phyloP scores from a whole-genome alignment of 2,888 invertebrate genomes.

The Noctua pronuba region DNA sequence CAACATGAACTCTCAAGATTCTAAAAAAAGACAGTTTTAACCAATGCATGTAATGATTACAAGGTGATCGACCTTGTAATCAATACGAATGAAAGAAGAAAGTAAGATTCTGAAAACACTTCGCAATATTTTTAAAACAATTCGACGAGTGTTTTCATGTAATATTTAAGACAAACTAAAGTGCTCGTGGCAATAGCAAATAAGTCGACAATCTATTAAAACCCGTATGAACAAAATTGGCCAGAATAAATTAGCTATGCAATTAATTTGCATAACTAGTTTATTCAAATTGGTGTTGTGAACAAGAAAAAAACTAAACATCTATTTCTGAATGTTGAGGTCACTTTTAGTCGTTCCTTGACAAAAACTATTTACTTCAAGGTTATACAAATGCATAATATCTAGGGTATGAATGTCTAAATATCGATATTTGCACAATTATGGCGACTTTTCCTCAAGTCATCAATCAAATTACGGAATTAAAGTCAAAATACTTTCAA shows the following conservation, averaged over 20 bases:
- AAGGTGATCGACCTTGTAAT: constrained; percentile 13
- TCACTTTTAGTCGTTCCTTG: background rate
- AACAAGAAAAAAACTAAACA: background rate
- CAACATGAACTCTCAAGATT: background rate
- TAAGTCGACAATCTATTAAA: background rate
- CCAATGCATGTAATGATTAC: too few species aligned
- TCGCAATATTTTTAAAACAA: background rate
- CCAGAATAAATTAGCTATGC: too few species aligned
- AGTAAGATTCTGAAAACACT: background rate
- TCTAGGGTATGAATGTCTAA: background rate
- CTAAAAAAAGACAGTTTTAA: background rate
- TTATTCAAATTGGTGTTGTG: background rate
- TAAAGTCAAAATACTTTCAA: background rate
- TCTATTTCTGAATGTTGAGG: background rate
- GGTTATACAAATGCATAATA: background rate
- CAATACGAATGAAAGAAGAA: background rate
- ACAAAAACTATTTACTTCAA: background rate
- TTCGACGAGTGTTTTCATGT: background rate
- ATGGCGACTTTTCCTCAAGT: background rate
- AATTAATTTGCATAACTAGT: too few species aligned
- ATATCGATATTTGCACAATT: background rate
- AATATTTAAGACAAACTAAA: background rate
- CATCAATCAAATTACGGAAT: too few species aligned
- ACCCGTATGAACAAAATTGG: background rate
- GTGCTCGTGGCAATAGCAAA: background rate